Conservation (phyloP, 1,140 invertebrate species). For the Teleopsis dalmanni region DNA sequence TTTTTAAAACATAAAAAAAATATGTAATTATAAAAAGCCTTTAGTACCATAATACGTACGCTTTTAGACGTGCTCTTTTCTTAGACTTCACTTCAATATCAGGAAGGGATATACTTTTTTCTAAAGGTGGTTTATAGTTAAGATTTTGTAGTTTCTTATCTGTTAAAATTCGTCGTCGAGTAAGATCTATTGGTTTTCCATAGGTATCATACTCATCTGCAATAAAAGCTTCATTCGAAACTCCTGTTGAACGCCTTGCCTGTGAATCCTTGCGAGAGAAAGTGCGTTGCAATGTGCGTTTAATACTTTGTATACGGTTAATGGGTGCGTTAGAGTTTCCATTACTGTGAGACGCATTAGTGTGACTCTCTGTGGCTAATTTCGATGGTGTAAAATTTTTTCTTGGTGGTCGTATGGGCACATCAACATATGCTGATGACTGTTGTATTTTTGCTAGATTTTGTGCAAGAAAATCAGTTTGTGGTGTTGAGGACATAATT, state of each 20-base stretch:
- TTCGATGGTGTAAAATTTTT: slow-evolving; percentile 33
- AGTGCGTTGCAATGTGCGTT: slow-evolving; percentile 48
- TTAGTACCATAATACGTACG: slow-evolving; percentile 44
- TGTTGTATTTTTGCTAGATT: slow-evolving; percentile 24
- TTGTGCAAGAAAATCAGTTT: slow-evolving; percentile 38
- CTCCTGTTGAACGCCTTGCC: slow-evolving; percentile 44
- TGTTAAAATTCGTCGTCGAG: background rate
- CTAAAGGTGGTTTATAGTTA: slow-evolving; percentile 51
- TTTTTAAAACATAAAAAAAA: slow-evolving; percentile 7
- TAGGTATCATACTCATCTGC: slow-evolving; percentile 40
- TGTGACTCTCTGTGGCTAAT: slow-evolving; percentile 2
- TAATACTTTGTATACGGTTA: slow-evolving; percentile 45
- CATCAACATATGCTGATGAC: slow-evolving; percentile 6
- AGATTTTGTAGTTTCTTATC: slow-evolving; percentile 13
- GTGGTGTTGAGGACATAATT: slow-evolving; percentile 24
- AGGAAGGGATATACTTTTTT: slow-evolving; percentile 74
- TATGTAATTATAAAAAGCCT: background rate
- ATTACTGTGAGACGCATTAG: slow-evolving; percentile 3
- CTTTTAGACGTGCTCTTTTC: slow-evolving; percentile 58
- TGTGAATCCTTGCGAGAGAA: slow-evolving; percentile 48
- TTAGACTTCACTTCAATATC: slow-evolving; percentile 69
- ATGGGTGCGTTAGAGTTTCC: slow-evolving; percentile 1
- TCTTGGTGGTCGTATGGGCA: slow-evolving; percentile 31
- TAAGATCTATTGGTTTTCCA: background rate
- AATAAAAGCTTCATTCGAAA: slow-evolving; percentile 53